phyloP scores from a whole-genome alignment of 2,113 vertebrate genomes.

The Nesoenas mayeri region DNA sequence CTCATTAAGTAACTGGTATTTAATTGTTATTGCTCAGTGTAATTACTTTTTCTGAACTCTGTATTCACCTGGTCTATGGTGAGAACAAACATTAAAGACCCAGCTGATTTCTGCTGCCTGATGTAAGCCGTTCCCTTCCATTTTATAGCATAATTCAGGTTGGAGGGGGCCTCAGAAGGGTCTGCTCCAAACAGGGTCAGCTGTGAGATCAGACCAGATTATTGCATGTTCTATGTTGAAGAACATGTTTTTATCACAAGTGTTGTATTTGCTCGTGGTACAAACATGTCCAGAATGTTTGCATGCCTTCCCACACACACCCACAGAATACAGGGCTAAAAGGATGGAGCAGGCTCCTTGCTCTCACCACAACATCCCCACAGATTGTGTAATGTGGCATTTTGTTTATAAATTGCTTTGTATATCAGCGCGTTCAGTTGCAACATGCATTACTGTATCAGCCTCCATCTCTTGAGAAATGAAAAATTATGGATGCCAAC shows the following conservation, averaged over 20 bases:
- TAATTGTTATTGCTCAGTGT: neutral
- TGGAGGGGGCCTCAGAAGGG: neutral
- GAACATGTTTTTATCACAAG: neutral
- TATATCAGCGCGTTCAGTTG: neutral
- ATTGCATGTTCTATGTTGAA: neutral
- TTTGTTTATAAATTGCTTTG: neutral
- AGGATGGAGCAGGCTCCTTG: neutral
- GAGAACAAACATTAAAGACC: neutral
- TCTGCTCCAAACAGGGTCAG: neutral
- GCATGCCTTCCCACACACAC: fast-evolving
- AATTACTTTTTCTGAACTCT: neutral
- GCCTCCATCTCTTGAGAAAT: neutral
- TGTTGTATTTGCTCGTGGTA: fast-evolving
- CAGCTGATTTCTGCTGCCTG: neutral
- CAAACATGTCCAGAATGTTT: neutral
- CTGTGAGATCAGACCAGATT: neutral
- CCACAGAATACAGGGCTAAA: neutral
- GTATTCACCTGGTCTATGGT: neutral
- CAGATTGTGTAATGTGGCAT: fast-evolving
- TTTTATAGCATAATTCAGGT: neutral
- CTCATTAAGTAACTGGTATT: neutral
- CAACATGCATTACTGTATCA: neutral
- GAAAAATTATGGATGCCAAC: conserved; percentile 19
- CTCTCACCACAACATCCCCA: fast-evolving
- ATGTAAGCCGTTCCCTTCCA: neutral